Evolutionary conservation across 2,888 invertebrate species (phyloP).

Genomic region (Archaeoteleia sp.): DNA sequence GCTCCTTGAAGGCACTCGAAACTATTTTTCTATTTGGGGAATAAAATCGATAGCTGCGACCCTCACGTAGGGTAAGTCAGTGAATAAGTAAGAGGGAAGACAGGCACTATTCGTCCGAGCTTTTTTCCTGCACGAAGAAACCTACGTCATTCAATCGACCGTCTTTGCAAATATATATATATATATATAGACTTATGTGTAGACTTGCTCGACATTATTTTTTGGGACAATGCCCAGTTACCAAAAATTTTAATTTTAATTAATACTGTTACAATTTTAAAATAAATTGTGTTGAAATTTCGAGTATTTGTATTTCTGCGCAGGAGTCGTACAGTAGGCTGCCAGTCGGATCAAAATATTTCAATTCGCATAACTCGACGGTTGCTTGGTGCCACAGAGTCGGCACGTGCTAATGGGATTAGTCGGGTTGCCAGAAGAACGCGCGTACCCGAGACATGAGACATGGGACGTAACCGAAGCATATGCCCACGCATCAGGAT

Average conservation of each 20-base stretch:
- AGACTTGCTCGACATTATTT: too few species aligned
- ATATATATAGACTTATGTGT: too few species aligned
- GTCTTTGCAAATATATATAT: not conserved
- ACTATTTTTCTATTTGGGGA: conserved; percentile 57
- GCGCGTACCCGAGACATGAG: conserved; percentile 56
- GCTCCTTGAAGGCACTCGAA: conserved; percentile 55
- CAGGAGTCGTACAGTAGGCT: conserved; percentile 24
- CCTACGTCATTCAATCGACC: conserved; percentile 2
- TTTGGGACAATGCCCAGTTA: too few species aligned
- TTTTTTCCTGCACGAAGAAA: conserved; percentile 42
- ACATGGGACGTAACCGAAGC: conserved; percentile 56
- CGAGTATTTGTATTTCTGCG: conserved; percentile 1
- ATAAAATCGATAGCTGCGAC: conserved; percentile 56
- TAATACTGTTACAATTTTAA: too few species aligned
- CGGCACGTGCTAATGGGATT: conserved; percentile 70
- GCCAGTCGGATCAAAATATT: conserved; percentile 61
- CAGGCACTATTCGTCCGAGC: conserved; percentile 46
- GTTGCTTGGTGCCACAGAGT: conserved; percentile 60
- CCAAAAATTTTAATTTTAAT: too few species aligned
- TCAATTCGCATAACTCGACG: conserved; percentile 59
- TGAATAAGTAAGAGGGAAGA: conserved; percentile 52
- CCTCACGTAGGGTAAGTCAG: conserved; percentile 44
- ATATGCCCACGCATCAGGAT: conserved; percentile 61
- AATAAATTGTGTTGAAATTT: too few species aligned
- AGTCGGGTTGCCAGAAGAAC: conserved; percentile 59